Conservation (phyloP, 2,888 invertebrate genomes). For the Cryptus viduatorius region DNA sequence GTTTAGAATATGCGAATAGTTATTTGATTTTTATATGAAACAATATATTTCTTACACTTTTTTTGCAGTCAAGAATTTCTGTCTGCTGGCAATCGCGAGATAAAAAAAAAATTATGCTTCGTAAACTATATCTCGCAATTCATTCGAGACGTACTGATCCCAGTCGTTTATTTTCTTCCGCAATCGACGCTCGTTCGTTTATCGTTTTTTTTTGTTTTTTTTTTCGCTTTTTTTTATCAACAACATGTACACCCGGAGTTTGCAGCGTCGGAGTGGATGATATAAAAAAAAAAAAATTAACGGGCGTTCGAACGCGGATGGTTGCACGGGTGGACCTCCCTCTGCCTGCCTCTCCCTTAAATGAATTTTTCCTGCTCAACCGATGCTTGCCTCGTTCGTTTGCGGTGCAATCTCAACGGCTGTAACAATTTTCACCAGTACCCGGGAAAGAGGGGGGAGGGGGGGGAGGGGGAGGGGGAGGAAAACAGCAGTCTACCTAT, state of each 20-base stretch:
- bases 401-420: conserved; percentile 7
- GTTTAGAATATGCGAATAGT: no score
- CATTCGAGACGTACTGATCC: background rate
- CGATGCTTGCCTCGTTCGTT: conserved; percentile 6
- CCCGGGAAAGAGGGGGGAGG: no score
- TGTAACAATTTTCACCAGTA: background rate
- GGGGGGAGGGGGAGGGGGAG: no score
- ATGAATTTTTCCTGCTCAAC: background rate
- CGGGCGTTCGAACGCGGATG: background rate
- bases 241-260: background rate
- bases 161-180: background rate
- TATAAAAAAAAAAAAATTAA: background rate
- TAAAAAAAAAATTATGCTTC: background rate
- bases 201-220: background rate
- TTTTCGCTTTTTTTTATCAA: background rate
- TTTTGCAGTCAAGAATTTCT: no score
- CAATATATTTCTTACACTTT: no score
- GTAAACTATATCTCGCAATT: background rate
- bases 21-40: no score
- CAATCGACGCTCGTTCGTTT: background rate
- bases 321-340: background rate
- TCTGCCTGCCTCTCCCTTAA: background rate
- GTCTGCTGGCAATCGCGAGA: no score
- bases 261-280: background rate
- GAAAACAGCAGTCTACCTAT: background rate